These are phyloP conservation scores for Ramphastos sulfuratus DNA, from an alignment of 2,113 vertebrate genomes.

Conservation along the genomic window DNA sequence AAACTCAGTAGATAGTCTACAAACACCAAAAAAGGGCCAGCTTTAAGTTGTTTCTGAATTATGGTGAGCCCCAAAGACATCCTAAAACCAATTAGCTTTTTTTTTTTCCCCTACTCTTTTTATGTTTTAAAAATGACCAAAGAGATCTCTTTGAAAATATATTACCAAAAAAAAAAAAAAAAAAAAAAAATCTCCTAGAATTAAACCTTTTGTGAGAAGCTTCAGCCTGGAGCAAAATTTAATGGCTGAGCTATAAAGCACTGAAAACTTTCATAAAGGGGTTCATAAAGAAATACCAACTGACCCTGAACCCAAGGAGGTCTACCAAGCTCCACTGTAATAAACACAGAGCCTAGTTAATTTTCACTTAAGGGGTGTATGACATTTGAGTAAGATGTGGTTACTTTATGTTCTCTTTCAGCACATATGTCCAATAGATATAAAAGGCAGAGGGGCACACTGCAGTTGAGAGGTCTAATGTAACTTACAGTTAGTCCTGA, in stretches of 20 bases:
- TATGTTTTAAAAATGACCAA: conserved; percentile 44
- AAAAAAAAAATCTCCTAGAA: not conserved
- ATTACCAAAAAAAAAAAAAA: not conserved
- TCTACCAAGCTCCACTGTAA: conserved; percentile 13
- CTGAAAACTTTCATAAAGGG: conserved; percentile 62
- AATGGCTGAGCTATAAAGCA: conserved; percentile 54
- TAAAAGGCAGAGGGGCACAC: not conserved
- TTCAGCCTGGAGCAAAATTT: conserved; percentile 57
- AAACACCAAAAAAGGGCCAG: not conserved
- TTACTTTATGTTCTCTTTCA: conserved; percentile 11
- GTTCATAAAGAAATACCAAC: conserved; percentile 64
- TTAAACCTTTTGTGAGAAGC: conserved; percentile 58
- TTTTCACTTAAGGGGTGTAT: conserved; percentile 27
- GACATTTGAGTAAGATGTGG: conserved; percentile 47
- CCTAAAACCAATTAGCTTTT: conserved; percentile 24
- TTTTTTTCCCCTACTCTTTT: not conserved
- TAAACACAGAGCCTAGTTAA: conserved; percentile 39
- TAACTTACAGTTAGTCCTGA: not conserved
- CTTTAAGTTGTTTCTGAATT: conserved; percentile 16
- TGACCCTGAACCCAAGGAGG: conserved; percentile 47
- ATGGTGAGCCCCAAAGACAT: conserved; percentile 11
- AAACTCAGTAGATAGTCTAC: not conserved
- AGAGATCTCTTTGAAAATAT: conserved; percentile 47
- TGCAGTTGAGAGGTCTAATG: not conserved
- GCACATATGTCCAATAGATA: not conserved